Evolutionary conservation across 2,797 vertebrate genomes (phyloP).

Genomic region (Crocidura indochinensis): DNA sequence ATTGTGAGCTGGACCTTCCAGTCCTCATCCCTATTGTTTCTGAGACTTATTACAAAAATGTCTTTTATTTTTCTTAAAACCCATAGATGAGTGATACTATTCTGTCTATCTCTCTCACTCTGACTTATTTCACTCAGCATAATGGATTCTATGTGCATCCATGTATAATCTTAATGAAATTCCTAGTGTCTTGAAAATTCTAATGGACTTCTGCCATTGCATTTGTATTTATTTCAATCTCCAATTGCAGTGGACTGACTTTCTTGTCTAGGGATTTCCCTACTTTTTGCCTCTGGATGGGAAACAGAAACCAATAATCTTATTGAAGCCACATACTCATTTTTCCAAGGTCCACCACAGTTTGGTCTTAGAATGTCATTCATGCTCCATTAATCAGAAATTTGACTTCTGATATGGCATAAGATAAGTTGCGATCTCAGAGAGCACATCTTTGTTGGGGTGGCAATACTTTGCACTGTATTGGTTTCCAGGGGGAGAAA

Average conservation of each 20-base stretch:
- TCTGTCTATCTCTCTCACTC: too few relatives aligned
- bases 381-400: background rate
- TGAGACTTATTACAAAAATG: too few relatives aligned
- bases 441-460: background rate
- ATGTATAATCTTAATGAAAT: conserved; percentile 66
- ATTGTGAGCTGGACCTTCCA: too few relatives aligned
- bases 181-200: conserved; percentile 43
- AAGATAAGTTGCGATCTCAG: background rate
- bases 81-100: too few relatives aligned
- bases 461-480: too few relatives aligned
- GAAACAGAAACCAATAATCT: background rate
- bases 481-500: background rate
- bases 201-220: background rate
- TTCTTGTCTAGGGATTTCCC: background rate
- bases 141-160: too few relatives aligned
- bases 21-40: too few relatives aligned
- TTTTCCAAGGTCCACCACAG: background rate
- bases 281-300: background rate
- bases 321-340: background rate
- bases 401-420: background rate
- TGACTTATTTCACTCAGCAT: too few relatives aligned
- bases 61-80: too few relatives aligned
- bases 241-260: background rate
- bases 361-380: background rate
- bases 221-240: background rate